Base-by-base conservation (phyloP, 2,797 vertebrate genomes). In the Luscinia megarhynchos region DNA sequence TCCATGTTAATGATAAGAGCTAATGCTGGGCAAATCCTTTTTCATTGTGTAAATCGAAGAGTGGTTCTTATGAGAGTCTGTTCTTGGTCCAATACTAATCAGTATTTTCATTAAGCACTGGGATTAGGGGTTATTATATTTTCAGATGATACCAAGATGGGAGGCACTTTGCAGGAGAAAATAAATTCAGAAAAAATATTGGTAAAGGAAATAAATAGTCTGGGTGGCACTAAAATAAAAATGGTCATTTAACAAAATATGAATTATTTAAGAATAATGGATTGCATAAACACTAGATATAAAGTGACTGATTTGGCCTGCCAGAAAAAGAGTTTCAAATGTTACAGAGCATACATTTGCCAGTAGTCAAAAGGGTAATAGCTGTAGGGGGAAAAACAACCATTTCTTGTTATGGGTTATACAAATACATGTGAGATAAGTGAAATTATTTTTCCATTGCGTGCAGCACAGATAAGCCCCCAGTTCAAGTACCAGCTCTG, bases 361-460 rank as follows among this genome's bases (percentile, higher is more conserved):
- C 18, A 19, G 46, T 5, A 53, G 26, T 48, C 30, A 74, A 63
- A 40, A 53, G 24, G 3, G 1, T 43, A 53, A 89, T 50, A 48
- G 27, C 30, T 73, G 11, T 2, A 29, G 14, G 34, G 45, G 2
- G 5, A 38, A 54, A 30, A 5, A 2, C 15, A 62, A 58, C 8
- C 0, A 0, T 51, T 29, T 78, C 61, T 86, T 74, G 21, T 63
- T 77, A 54, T 32, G 69, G 8, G 32, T 68, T 86, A 36, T 40
- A 68, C 46, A 90, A 78, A 84, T 16, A 15, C 15, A 30, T 21
- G 7, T 36, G 67, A 90, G 90, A 74, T 70, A 93, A 78, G 20
- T 58, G 50, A 70, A 81, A 77, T 72, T 6, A 61, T 58, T 83
- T 93, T 90, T 91, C 83, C 58, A 61, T 46, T 77, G 61, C 4